These are phyloP conservation scores for Philhelius pedissequus DNA, from an alignment of 2,888 invertebrate genomes.

Conservation along the genomic window DNA sequence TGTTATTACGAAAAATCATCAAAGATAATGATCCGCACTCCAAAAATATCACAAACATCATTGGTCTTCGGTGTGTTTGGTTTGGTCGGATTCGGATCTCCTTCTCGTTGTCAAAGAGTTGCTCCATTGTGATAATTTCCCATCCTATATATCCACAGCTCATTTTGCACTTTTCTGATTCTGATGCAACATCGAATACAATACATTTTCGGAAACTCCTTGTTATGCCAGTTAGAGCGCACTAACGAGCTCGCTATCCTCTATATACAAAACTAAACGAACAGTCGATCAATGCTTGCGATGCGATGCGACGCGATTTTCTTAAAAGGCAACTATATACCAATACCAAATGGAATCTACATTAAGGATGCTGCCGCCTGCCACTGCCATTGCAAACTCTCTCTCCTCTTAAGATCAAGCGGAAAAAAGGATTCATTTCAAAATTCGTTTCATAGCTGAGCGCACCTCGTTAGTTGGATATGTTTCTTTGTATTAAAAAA, in stretches of 20 bases:
- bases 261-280: background rate
- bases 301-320: too few relatives aligned
- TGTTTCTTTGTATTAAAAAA: background rate
- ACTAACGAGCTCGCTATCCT: conserved; percentile 61
- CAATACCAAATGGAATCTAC: conserved; percentile 55
- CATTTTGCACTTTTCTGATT: background rate
- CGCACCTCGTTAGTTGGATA: conserved; percentile 61
- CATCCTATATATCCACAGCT: background rate
- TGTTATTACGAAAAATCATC: conserved; percentile 42
- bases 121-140: conserved; percentile 5
- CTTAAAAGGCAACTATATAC: conserved; percentile 67
- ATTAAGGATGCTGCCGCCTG: conserved; percentile 56
- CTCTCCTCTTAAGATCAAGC: conserved; percentile 10
- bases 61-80: background rate
- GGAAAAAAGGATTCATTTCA: conserved; percentile 65
- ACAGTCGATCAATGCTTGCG: conserved; percentile 63
- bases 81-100: background rate
- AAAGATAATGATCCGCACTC: conserved; percentile 66
- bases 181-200: conserved; percentile 36
- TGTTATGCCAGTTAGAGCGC: conserved; percentile 36
- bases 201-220: conserved; percentile 58
- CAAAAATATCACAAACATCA: conserved; percentile 58
- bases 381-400: background rate
- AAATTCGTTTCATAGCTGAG: conserved; percentile 67
- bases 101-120: background rate